These are phyloP conservation scores for Beris chalybata DNA, from an alignment of 2,888 invertebrate species.

Conservation along the genomic window DNA sequence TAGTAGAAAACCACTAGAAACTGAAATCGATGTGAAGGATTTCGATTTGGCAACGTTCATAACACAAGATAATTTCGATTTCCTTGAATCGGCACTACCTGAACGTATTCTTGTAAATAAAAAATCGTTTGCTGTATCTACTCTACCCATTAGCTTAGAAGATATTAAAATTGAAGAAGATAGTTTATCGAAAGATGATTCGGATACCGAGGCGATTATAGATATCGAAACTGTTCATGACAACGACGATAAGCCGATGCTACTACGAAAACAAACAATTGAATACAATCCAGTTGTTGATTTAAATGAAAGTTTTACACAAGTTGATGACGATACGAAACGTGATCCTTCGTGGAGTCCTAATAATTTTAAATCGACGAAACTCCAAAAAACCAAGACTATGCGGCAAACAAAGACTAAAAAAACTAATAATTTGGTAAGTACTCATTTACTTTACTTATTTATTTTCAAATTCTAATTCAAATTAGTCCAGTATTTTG, in stretches of 20 bases:
- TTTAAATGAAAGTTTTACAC: conserved; percentile 39
- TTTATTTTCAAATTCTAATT: background rate
- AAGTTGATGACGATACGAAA: conserved; percentile 48
- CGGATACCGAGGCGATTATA: conserved; percentile 53
- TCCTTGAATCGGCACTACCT: background rate
- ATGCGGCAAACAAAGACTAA: conserved; percentile 14
- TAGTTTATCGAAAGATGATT: conserved; percentile 38
- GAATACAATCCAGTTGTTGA: conserved; percentile 21
- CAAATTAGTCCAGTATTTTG: no score
- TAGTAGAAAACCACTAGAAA: background rate
- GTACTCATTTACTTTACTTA: background rate
- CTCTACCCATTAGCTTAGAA: background rate
- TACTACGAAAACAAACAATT: conserved; percentile 19
- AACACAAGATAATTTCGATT: conserved; percentile 52
- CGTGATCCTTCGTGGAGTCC: conserved; percentile 54
- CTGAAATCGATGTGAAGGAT: conserved; percentile 45
- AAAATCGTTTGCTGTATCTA: no score
- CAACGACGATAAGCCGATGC: conserved; percentile 35
- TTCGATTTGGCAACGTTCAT: conserved; percentile 55
- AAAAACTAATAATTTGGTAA: conserved; percentile 24
- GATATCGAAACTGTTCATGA: conserved; percentile 54
- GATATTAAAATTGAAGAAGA: conserved; percentile 18
- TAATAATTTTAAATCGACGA: conserved; percentile 10
- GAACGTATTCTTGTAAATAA: background rate
- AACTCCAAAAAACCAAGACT: background rate